A percentile compares a stretch with the other conserved stretches of the same genome.
phyloP scores from a whole-genome alignment of 1,140 invertebrate species.

The Bombus breviceps region DNA sequence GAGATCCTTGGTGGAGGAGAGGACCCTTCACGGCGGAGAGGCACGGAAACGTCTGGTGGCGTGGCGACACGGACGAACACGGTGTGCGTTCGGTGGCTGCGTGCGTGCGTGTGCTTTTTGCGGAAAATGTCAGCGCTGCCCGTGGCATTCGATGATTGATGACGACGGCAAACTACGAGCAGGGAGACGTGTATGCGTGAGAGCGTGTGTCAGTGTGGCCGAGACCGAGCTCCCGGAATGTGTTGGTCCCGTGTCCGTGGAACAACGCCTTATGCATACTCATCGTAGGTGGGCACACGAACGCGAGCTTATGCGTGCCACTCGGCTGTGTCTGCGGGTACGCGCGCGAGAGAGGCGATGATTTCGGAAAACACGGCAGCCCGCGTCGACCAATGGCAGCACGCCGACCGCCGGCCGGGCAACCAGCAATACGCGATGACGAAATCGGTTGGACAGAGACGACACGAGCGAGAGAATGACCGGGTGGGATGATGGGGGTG shows the following conservation, averaged over 20 bases:
- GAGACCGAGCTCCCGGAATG: background rate
- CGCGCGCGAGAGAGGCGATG: slow-evolving; percentile 71
- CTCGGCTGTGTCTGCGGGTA: slow-evolving; percentile 34
- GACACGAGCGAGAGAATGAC: slow-evolving; percentile 60
- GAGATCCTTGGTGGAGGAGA: slow-evolving; percentile 33
- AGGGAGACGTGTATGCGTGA: slow-evolving; percentile 30
- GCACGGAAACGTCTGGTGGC: slow-evolving; percentile 19
- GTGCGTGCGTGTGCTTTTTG: slow-evolving; percentile 72
- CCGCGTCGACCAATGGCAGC: slow-evolving; percentile 69
- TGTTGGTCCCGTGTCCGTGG: slow-evolving; percentile 48
- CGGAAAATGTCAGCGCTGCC: slow-evolving; percentile 75
- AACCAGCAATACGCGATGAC: slow-evolving; percentile 71
- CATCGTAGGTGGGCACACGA: slow-evolving; percentile 56
- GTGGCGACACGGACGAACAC: slow-evolving; percentile 48
- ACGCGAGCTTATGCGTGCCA: slow-evolving; percentile 40
- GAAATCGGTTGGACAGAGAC: slow-evolving; percentile 68
- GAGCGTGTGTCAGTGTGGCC: slow-evolving; percentile 55
- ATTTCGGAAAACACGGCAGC: slow-evolving; percentile 73
- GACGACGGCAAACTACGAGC: slow-evolving; percentile 71
- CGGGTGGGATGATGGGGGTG: slow-evolving; percentile 60
- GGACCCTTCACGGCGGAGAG: slow-evolving; percentile 16
- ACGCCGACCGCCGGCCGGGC: slow-evolving; percentile 57
- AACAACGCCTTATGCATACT: slow-evolving; percentile 64
- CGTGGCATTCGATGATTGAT: slow-evolving; percentile 81
- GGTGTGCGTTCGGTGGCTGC: slow-evolving; percentile 55